Percentiles rank a stretch among this genome's conserved stretches.
phyloP scores from a whole-genome alignment of 2,888 invertebrate species.

The Zootermopsis nevadensis region DNA sequence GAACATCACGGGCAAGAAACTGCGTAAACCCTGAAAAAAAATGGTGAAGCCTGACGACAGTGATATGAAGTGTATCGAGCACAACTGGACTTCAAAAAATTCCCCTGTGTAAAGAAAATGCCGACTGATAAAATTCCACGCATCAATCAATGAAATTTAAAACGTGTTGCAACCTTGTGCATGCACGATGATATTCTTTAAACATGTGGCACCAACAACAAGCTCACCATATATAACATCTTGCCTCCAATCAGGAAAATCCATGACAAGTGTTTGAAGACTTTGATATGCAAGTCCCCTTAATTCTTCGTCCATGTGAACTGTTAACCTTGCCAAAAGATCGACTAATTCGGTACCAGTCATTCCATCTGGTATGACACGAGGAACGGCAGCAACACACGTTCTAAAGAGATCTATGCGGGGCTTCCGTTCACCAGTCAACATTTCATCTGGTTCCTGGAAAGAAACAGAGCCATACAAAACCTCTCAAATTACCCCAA shows the following conservation, averaged over 20 bases:
- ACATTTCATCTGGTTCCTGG: conserved; percentile 86
- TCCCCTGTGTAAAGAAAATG: too few relatives aligned
- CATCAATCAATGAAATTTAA: too few relatives aligned
- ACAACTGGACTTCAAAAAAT: too few relatives aligned
- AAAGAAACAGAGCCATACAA: neutral
- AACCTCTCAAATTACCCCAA: neutral
- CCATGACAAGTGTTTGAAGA: conserved; percentile 93
- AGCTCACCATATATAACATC: conserved; percentile 80
- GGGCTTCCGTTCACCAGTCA: conserved; percentile 96
- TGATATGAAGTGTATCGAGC: too few relatives aligned
- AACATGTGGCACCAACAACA: neutral
- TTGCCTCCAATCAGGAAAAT: conserved; percentile 98
- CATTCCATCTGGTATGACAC: conserved; percentile 98
- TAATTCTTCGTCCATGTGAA: conserved; percentile 98
- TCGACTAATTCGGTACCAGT: conserved; percentile 94
- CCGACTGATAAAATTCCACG: too few relatives aligned
- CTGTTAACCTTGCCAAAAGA: conserved; percentile 90
- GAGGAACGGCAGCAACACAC: conserved; percentile 97
- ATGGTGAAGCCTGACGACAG: neutral
- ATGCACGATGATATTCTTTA: too few relatives aligned
- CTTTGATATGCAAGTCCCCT: conserved; percentile 94
- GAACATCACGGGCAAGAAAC: conserved; percentile 93
- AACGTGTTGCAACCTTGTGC: too few relatives aligned
- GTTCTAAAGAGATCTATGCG: conserved; percentile 98
- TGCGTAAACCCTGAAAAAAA: conserved; percentile 82